phyloP scores from a whole-genome alignment of 2,888 invertebrate species.

The Caradrina clavipalpis region DNA sequence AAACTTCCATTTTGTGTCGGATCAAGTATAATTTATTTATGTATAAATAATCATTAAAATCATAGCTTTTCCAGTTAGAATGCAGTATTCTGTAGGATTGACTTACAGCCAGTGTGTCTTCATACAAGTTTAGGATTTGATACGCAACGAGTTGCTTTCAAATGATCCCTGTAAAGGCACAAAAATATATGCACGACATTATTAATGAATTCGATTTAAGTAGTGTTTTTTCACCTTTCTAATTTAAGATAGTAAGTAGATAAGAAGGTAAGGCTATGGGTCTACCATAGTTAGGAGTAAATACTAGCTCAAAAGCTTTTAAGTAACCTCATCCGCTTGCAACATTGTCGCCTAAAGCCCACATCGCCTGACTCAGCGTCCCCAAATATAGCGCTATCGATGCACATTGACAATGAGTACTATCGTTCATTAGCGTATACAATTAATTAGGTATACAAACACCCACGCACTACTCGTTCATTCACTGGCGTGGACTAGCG shows the following conservation, averaged over 20 bases:
- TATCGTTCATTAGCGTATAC: slow-evolving; percentile 57
- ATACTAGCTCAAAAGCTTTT: slow-evolving; percentile 8
- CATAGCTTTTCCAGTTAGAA: no score
- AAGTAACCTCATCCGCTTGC: slow-evolving; percentile 22
- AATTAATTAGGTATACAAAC: slow-evolving; percentile 59
- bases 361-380: slow-evolving; percentile 45
- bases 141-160: neutral
- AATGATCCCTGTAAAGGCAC: neutral
- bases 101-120: neutral
- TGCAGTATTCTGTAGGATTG: neutral
- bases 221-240: no score
- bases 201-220: no score
- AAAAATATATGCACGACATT: no score
- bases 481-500: slow-evolving; percentile 41
- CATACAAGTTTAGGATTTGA: neutral
- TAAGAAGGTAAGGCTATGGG: neutral
- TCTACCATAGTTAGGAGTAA: slow-evolving; percentile 16
- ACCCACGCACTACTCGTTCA: slow-evolving; percentile 51
- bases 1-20: neutral
- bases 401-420: slow-evolving; percentile 55
- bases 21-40: slow-evolving; percentile 4
- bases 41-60: slow-evolving; percentile 12
- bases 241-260: no score
- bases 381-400: slow-evolving; percentile 53
- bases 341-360: slow-evolving; percentile 51